phyloP scores from a whole-genome alignment of 2,797 vertebrate genomes.

The Protosalanx chinensis region DNA sequence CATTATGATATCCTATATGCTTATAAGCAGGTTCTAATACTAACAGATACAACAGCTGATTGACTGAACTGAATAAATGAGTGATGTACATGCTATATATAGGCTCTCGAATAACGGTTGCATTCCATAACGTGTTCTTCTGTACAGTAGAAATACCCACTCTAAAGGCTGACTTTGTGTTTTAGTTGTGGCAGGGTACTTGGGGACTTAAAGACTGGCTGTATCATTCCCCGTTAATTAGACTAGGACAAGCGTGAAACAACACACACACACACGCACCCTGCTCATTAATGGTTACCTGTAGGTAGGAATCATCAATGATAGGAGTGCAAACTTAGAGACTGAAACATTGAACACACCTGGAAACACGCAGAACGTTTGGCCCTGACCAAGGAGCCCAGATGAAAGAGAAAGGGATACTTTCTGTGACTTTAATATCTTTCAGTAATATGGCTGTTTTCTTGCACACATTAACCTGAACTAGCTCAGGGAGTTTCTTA shows the following conservation, averaged over 20 bases:
- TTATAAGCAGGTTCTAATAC: not conserved
- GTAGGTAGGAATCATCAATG: conserved; percentile 77
- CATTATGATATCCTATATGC: not conserved
- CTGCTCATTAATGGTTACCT: conserved; percentile 79
- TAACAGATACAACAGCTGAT: no score
- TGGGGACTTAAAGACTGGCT: conserved; percentile 53
- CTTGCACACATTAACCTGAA: no score
- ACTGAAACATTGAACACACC: conserved; percentile 63
- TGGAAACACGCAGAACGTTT: conserved; percentile 54
- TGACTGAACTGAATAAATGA: no score
- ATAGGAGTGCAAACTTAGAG: conserved; percentile 66
- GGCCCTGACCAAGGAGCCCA: conserved; percentile 65
- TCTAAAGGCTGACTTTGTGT: not conserved
- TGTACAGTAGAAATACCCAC: not conserved
- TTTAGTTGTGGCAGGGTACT: not conserved
- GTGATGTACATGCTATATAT: no score
- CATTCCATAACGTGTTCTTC: not conserved
- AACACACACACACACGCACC: conserved; percentile 60
- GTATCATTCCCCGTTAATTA: conserved; percentile 88
- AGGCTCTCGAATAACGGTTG: no score
- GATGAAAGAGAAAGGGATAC: conserved; percentile 60
- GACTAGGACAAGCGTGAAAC: conserved; percentile 66
- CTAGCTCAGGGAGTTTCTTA: no score
- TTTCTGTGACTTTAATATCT: not conserved
- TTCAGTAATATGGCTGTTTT: no score